A percentile compares a stretch with the other conserved stretches of the same genome.
phyloP scores from a whole-genome alignment of 2,888 invertebrate genomes.

The Dorcus parallelipipedus region DNA sequence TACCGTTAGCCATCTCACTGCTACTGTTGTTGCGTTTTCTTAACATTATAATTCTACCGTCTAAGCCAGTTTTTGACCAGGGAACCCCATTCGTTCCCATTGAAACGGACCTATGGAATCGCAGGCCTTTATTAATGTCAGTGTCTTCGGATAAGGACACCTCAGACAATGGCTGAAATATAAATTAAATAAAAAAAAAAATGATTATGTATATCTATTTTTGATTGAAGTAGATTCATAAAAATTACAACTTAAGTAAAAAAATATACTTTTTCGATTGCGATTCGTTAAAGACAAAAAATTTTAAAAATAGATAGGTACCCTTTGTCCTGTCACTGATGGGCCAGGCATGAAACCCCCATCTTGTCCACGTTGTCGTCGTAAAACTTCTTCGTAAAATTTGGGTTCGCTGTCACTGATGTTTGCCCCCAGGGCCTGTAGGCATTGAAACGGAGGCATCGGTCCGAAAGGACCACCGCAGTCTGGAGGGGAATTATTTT shows the following conservation, averaged over 20 bases:
- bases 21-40: conserved; percentile 69
- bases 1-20: conserved; percentile 58
- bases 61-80: conserved; percentile 57
- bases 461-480: conserved; percentile 53
- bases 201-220: too few relatives aligned
- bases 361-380: conserved; percentile 49
- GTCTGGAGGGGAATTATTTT: conserved; percentile 57
- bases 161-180: conserved; percentile 53
- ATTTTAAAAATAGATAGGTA: conserved; percentile 27
- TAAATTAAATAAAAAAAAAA: not conserved
- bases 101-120: conserved; percentile 82
- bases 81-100: conserved; percentile 72
- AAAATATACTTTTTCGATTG: too few relatives aligned
- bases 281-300: not conserved
- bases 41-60: conserved; percentile 58
- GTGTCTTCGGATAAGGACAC: conserved; percentile 55
- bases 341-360: conserved; percentile 32
- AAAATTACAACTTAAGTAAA: too few relatives aligned
- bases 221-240: too few relatives aligned
- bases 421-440: conserved; percentile 52
- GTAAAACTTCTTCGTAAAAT: conserved; percentile 51
- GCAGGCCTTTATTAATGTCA: conserved; percentile 54
- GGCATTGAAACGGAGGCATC: conserved; percentile 58
- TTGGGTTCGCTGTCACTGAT: conserved; percentile 30
- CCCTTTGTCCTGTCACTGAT: conserved; percentile 46